Conservation (phyloP, 2,113 vertebrate genomes). For the Megaleporinus macrocephalus region DNA sequence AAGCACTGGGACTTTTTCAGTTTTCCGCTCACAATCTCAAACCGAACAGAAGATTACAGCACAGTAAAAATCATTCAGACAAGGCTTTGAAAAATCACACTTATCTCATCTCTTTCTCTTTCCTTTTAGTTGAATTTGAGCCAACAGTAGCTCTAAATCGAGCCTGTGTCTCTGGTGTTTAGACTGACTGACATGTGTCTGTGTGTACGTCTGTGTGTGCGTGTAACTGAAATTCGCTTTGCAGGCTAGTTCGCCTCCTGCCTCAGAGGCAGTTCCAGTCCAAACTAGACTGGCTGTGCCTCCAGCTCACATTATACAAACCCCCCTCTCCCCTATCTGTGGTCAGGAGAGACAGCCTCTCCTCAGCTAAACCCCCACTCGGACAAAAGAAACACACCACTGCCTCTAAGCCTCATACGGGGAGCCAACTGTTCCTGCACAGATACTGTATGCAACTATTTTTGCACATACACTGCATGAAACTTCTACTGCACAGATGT, state of each 20-base stretch:
- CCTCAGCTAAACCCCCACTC: not conserved
- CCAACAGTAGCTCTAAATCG: conserved; percentile 27
- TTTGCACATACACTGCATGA: not conserved
- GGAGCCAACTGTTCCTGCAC: not conserved
- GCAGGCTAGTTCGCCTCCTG: not conserved
- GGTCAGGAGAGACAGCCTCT: conserved; percentile 3
- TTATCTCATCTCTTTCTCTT: not conserved
- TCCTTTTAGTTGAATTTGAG: conserved; percentile 1
- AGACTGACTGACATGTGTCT: conserved; percentile 23
- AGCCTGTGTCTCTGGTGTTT: conserved; percentile 38
- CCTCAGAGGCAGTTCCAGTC: conserved; percentile 8
- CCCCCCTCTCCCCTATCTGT: not conserved
- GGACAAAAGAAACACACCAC: conserved; percentile 17
- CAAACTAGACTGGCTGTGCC: not conserved
- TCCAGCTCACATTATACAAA: conserved; percentile 9
- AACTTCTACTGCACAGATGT: too few species aligned
- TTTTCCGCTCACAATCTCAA: conserved; percentile 10
- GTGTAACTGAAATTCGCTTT: conserved; percentile 12
- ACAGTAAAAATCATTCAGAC: not conserved
- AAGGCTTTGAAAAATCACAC: not conserved
- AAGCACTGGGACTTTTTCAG: not conserved
- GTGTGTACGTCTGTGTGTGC: conserved; percentile 21
- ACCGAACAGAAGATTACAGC: not conserved
- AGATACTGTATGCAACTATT: not conserved
- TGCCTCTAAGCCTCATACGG: not conserved